Percentiles rank a stretch among this genome's conserved stretches.
Evolutionary conservation across 2,888 invertebrate genomes (phyloP).

Genomic region (Noctua janthina): DNA sequence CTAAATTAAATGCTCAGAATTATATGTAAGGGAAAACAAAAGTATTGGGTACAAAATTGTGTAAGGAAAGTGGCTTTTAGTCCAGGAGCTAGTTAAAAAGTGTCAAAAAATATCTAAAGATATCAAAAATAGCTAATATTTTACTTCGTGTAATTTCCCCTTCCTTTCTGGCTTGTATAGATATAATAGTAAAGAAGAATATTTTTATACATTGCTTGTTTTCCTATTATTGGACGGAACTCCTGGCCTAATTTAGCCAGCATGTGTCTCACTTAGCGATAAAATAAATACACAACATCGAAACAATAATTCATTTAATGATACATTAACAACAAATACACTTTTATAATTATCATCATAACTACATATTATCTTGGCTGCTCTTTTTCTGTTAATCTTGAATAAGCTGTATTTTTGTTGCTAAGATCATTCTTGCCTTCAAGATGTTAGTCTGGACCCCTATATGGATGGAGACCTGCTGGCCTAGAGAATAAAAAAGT

Average conservation of each 20-base stretch:
- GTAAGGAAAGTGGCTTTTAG: slow-evolving; percentile 56
- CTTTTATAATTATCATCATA: background rate
- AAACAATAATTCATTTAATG: slow-evolving; percentile 1
- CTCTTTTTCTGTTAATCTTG: no score
- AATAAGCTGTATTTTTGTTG: background rate
- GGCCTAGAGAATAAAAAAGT: no score
- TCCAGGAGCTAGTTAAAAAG: slow-evolving; percentile 56
- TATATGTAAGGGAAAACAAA: slow-evolving; percentile 60
- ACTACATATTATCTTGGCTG: no score
- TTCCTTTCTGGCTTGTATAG: slow-evolving; percentile 36
- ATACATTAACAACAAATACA: background rate
- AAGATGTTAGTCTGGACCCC: no score
- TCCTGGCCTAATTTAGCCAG: slow-evolving; percentile 60
- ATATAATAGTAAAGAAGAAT: slow-evolving; percentile 35
- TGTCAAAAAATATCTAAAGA: slow-evolving; percentile 37
- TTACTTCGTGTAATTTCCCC: background rate
- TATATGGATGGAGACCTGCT: no score
- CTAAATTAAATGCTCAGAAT: slow-evolving; percentile 69
- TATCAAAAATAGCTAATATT: slow-evolving; percentile 1
- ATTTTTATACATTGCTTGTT: slow-evolving; percentile 53
- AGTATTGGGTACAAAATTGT: slow-evolving; percentile 68
- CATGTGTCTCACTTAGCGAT: slow-evolving; percentile 50
- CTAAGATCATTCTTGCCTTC: background rate
- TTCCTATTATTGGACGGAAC: slow-evolving; percentile 29
- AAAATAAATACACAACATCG: slow-evolving; percentile 17